A percentile compares a stretch with the other conserved stretches of the same genome.
Conservation (phyloP, 1,140 invertebrate genomes). For the Danaus plexippus region DNA sequence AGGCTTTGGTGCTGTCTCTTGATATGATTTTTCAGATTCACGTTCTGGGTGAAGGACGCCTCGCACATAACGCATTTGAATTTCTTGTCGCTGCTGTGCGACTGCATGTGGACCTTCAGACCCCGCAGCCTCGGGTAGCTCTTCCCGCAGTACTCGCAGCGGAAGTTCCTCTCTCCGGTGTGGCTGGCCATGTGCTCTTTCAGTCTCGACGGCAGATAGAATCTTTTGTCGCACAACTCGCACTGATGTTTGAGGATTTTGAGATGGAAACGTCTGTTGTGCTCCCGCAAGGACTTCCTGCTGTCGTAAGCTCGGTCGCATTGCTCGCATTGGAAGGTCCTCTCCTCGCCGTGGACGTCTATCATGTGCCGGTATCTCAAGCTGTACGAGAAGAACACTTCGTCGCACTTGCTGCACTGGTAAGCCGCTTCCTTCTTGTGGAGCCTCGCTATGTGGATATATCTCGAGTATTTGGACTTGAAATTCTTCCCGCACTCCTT, state of each 20-base stretch:
- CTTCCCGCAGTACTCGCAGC: conserved; percentile 57
- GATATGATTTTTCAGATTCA: conserved; percentile 52
- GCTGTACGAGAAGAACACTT: conserved; percentile 47
- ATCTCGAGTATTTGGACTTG: conserved; percentile 53
- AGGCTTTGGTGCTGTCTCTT: conserved; percentile 46
- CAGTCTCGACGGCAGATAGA: conserved; percentile 49
- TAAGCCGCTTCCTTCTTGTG: conserved; percentile 55
- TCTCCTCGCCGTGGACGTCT: conserved; percentile 41
- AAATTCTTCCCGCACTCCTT: conserved; percentile 55
- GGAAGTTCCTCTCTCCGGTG: conserved; percentile 54
- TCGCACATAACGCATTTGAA: conserved; percentile 41
- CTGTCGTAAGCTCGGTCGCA: conserved; percentile 52
- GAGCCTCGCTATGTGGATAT: conserved; percentile 41
- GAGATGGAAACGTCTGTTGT: conserved; percentile 47
- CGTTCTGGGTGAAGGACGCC: conserved; percentile 47
- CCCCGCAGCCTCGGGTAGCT: conserved; percentile 47
- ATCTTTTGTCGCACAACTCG: conserved; percentile 54
- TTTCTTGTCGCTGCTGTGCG: conserved; percentile 43
- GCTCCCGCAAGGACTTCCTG: conserved; percentile 48
- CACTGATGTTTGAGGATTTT: conserved; percentile 58
- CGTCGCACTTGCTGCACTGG: conserved; percentile 55
- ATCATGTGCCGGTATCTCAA: conserved; percentile 55
- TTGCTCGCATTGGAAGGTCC: conserved; percentile 44
- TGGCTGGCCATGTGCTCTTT: conserved; percentile 58
- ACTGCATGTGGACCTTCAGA: conserved; percentile 50